Evolutionary conservation across 2,113 vertebrate genomes (phyloP).

Genomic region (Ardeotis arabs): DNA sequence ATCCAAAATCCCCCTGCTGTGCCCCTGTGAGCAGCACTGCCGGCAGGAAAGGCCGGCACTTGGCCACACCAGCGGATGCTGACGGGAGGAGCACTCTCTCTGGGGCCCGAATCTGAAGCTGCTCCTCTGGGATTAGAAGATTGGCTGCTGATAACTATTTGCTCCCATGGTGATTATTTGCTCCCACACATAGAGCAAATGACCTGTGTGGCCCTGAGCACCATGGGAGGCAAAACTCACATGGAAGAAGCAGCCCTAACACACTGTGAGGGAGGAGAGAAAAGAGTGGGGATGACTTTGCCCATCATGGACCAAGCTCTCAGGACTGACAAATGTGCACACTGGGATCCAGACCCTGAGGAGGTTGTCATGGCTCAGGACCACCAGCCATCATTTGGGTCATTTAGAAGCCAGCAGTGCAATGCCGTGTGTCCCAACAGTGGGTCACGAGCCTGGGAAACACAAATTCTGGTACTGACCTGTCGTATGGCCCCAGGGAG

Average conservation of each 20-base stretch:
- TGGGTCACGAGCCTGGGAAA: neutral
- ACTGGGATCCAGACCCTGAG: neutral
- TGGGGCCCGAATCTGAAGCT: neutral
- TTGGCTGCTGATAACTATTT: neutral
- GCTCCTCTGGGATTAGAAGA: neutral
- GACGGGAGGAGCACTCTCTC: neutral
- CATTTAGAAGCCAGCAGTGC: neutral
- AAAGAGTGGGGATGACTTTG: neutral
- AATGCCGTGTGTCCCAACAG: neutral
- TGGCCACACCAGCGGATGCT: rapidly evolving
- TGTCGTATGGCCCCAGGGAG: rapidly evolving
- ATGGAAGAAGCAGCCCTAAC: neutral
- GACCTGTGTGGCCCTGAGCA: neutral
- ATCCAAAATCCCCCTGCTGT: neutral
- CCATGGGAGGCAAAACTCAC: neutral
- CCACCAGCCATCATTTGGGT: neutral
- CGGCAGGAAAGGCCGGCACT: rapidly evolving
- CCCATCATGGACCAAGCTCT: neutral
- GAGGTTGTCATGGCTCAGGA: neutral
- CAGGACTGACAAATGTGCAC: neutral
- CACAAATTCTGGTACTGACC: neutral
- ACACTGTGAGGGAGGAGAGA: neutral
- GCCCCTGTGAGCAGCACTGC: rapidly evolving
- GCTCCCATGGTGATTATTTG: neutral
- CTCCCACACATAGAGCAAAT: neutral